Evolutionary conservation across 30 jellyfish, hydroid and myxozoan species (phyloP), one percentile per base, ranked within the genome.

Genomic region (Cassiopea andromeda): DNA sequence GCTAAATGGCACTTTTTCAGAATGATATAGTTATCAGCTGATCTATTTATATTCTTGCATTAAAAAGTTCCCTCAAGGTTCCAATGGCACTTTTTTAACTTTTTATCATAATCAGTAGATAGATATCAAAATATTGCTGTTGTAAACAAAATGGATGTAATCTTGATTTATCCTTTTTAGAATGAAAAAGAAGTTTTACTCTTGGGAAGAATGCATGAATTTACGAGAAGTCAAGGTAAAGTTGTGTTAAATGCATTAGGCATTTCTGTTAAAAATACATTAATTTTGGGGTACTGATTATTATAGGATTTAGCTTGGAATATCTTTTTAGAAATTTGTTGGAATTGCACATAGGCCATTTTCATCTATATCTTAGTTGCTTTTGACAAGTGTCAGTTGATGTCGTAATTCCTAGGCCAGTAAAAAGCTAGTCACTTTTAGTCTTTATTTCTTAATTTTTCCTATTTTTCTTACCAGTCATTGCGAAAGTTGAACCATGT

Each of bases 171-270:
- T 4, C 81, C 2, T 44, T 72, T 72, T 16, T 72, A 95, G 99
- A 84, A 95, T 95, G 99, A 95, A 95, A 80, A 95, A 93, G 91
- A 95, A 95, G 72, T 95, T 70, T 48, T 95, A 95, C 82, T 95
- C 99, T 2, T 95, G 99, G 99, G 99, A 95, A 73, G 99, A 95
- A 82, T 95, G 99, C 58, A 95, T 95, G 98, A 95, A 95, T 80
- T 80, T 95, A 46, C 75, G 99, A 54, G 99, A 95, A 95, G 99
- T 95, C 7, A 95, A 95, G 93, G 99, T 95, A 57, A 60, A 85
- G 57, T n/a, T 44, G 27, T 2, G 7, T 75, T 13, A 2, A 49
- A 7, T 38, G 47, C 38, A 27, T 27, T 27, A 27, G 38, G 38
- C 38, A 27, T 27, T 27, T 27, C 38, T 27, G 38, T 27, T 27